These are phyloP conservation scores for Polydrusus tereticollis DNA, from an alignment of 2,888 invertebrate genomes.

Conservation along the genomic window DNA sequence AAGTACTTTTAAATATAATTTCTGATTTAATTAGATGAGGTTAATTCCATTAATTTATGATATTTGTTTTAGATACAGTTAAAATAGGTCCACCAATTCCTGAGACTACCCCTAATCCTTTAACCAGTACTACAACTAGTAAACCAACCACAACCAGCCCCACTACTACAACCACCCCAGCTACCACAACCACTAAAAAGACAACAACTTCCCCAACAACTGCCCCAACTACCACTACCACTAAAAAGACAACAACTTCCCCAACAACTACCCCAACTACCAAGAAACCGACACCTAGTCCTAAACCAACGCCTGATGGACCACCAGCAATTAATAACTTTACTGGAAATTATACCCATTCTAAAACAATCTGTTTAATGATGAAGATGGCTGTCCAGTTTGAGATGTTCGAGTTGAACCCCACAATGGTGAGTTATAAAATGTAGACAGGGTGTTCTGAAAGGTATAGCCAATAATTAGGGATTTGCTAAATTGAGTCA, in stretches of 20 bases:
- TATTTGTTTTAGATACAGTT: background rate
- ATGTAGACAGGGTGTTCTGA: background rate
- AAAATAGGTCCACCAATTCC: background rate
- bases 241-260: conserved; percentile 50
- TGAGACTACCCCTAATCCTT: background rate
- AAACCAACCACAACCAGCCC: background rate
- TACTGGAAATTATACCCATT: conserved; percentile 65
- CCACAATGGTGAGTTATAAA: conserved; percentile 30
- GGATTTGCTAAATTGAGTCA: too few relatives aligned
- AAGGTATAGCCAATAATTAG: too few relatives aligned
- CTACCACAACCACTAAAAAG: conserved; percentile 58
- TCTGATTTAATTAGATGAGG: too few relatives aligned
- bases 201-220: conserved; percentile 61
- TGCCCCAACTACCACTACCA: conserved; percentile 57
- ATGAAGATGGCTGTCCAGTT: conserved; percentile 77
- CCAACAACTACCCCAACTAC: conserved; percentile 54
- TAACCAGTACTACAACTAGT: too few relatives aligned
- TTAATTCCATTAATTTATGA: too few relatives aligned
- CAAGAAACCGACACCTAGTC: conserved; percentile 51
- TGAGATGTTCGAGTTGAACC: conserved; percentile 67
- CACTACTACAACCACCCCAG: background rate
- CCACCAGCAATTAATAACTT: conserved; percentile 68
- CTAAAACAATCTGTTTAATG: conserved; percentile 72
- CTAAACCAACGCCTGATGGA: conserved; percentile 58
- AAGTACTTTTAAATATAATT: too few relatives aligned